Conservation (phyloP, 2,113 vertebrate species). For the Campylorhamphus procurvoides region DNA sequence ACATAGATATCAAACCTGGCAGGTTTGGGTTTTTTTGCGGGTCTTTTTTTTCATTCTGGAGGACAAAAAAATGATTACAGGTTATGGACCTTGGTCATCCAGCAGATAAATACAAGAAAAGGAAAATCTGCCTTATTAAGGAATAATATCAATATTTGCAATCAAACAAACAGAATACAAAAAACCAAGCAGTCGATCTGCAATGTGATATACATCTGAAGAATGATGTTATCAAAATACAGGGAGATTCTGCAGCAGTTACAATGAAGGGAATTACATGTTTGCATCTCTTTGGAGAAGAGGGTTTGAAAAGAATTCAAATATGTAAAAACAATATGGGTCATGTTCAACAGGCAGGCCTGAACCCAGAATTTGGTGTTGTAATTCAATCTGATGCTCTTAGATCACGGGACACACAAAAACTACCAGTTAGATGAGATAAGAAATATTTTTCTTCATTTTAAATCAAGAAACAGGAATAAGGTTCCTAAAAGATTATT, state of each 20-base stretch:
- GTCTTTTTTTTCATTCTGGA: slow-evolving; percentile 2
- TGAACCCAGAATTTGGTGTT: background rate
- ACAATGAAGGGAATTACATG: background rate
- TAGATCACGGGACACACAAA: background rate
- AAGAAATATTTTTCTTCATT: background rate
- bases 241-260: background rate
- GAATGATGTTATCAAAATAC: background rate
- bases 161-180: background rate
- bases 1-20: background rate
- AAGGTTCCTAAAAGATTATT: background rate
- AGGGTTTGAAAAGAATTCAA: slow-evolving; percentile 42
- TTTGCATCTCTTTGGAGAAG: slow-evolving; percentile 15
- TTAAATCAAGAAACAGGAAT: background rate
- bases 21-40: background rate
- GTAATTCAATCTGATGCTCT: slow-evolving; percentile 9
- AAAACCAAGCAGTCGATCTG: background rate
- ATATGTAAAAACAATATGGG: background rate
- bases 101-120: background rate
- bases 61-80: background rate
- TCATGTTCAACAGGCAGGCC: background rate
- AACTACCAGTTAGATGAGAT: background rate
- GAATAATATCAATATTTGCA: background rate
- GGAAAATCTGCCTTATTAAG: background rate
- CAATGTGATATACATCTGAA: background rate
- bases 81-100: background rate